Base-by-base conservation (phyloP, 2,888 invertebrate species). In the Mycalesis mineus region DNA sequence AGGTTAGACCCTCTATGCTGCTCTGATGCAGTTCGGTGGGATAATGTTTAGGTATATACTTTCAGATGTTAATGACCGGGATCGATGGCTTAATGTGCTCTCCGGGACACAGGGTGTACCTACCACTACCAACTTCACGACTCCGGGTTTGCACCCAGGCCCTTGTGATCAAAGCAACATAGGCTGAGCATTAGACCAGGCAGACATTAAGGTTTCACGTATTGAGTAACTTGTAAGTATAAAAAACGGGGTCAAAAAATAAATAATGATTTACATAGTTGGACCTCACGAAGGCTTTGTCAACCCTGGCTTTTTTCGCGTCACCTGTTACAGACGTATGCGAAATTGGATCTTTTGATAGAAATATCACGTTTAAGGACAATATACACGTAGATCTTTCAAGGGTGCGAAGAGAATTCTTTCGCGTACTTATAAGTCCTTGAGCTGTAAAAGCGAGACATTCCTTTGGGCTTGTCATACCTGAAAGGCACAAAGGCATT, bases 201-300 rank as follows among this genome's bases (percentile, higher is more conserved):
- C n/a, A n/a, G n/a, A n/a, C n/a, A n/a, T n/a, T n/a, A n/a, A n/a
- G n/a, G n/a, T n/a, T n/a, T n/a, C n/a, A n/a, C n/a, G n/a, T n/a
- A n/a, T n/a, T n/a, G n/a, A n/a, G n/a, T n/a, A n/a, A n/a, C n/a
- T n/a, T n/a, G n/a, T n/a, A n/a, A n/a, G n/a, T n/a, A n/a, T n/a
- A 22, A 22, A 5, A 2, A 28, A 44, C n/a, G 7, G 7, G 1
- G 42, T 42, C 28, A 22, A 45, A 11, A 44, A 29, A 14, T 84
- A 84, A 83, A 81, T 82, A 84, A 84, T 85, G 83, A 85, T 84
- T 84, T 78, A 69, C 77, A 69, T 84, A 85, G 84, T 84, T 78
- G 69, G 77, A 69, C 80, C 84, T 74, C 85, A 84, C 83, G 85
- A 86, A 75, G 75, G 77, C 82, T 78, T 78, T 80, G 83, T 83